phyloP scores from a whole-genome alignment of 2,888 invertebrate genomes.

The Selenia dentaria region DNA sequence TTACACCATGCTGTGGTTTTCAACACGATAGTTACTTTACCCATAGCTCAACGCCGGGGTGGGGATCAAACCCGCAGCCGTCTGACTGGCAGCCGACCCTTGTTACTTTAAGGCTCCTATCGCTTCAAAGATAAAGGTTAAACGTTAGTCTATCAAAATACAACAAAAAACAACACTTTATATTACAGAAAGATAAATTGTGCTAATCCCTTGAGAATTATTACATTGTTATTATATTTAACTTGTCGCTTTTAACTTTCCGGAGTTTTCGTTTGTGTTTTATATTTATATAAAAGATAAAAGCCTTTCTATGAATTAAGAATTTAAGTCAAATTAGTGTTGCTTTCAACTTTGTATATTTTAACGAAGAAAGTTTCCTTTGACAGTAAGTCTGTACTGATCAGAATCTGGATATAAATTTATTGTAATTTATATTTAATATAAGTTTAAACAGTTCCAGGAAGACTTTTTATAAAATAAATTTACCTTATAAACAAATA shows the following conservation, averaged over 20 bases:
- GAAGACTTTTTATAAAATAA: neutral
- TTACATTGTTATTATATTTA: neutral
- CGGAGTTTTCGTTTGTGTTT: slow-evolving; percentile 4
- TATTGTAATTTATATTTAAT: slow-evolving; percentile 5
- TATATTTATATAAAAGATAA: neutral
- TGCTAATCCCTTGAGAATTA: neutral
- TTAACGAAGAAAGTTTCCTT: slow-evolving; percentile 11
- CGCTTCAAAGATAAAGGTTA: no score
- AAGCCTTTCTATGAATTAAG: neutral
- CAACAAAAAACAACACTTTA: no score
- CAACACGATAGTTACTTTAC: no score
- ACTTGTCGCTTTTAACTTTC: neutral
- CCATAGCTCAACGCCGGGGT: no score
- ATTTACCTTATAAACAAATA: no score
- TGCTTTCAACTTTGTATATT: neutral
- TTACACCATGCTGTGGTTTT: no score
- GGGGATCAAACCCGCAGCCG: no score
- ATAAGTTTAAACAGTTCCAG: neutral
- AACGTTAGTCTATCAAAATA: no score
- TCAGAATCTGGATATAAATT: slow-evolving; percentile 2
- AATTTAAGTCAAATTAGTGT: slow-evolving; percentile 4
- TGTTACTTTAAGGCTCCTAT: no score
- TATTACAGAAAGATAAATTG: no score
- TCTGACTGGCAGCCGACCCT: no score
- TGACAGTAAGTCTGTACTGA: neutral